Evolutionary conservation across 2,797 vertebrate genomes (phyloP).

Genomic region (Crocidura indochinensis): DNA sequence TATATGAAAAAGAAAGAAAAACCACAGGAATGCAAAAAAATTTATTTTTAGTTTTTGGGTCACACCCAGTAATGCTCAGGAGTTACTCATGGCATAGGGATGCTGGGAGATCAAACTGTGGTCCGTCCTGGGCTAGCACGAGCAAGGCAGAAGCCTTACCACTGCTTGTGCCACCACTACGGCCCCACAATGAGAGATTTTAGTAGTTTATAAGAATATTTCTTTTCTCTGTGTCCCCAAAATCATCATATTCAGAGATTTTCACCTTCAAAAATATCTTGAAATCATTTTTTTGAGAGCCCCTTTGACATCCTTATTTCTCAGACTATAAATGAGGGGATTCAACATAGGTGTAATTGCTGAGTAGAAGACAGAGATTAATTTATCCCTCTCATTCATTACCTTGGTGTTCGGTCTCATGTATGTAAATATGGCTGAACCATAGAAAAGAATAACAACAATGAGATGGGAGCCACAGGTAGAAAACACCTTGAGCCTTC

Average conservation of each 20-base stretch:
- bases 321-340: slow-evolving; percentile 86
- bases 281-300: slow-evolving; percentile 62
- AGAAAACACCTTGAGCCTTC: slow-evolving; percentile 79
- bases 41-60: too few species aligned
- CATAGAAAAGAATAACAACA: slow-evolving; percentile 83
- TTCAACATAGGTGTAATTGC: slow-evolving; percentile 85
- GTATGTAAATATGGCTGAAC: slow-evolving; percentile 83
- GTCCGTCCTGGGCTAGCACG: too few species aligned
- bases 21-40: too few species aligned
- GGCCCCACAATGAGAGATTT: too few species aligned
- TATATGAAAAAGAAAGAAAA: neutral
- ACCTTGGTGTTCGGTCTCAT: slow-evolving; percentile 77
- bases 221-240: neutral
- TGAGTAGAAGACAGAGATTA: slow-evolving; percentile 82
- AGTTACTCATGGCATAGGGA: too few species aligned
- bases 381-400: slow-evolving; percentile 72
- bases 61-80: too few species aligned
- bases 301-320: slow-evolving; percentile 85
- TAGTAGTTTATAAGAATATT: too few species aligned
- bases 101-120: too few species aligned
- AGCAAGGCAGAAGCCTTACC: too few species aligned
- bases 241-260: neutral
- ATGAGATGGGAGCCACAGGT: slow-evolving; percentile 84
- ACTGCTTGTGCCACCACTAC: too few species aligned
- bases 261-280: slow-evolving; percentile 36